A percentile compares a stretch with the other conserved stretches of the same genome.
Conservation (phyloP, 2,888 invertebrate species). For the Lysandra coridon region DNA sequence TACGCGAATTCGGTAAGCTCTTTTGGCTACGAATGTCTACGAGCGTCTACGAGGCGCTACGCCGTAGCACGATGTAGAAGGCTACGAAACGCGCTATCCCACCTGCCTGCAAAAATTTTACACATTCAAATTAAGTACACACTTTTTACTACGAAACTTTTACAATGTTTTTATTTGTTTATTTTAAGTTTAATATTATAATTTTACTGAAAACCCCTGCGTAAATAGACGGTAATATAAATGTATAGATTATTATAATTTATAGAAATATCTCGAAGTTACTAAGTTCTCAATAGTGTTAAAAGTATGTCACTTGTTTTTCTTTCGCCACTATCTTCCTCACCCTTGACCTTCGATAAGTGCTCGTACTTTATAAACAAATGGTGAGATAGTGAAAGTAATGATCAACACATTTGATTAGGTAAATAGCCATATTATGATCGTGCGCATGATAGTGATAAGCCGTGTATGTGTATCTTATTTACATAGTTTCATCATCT, state of each 20-base stretch:
- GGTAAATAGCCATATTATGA: neutral
- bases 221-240: too few relatives aligned
- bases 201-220: too few relatives aligned
- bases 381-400: constrained; percentile 31
- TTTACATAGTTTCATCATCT: neutral
- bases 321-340: neutral
- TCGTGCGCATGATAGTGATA: neutral
- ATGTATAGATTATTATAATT: neutral
- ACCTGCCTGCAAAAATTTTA: too few relatives aligned
- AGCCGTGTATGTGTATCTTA: too few relatives aligned
- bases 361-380: constrained; percentile 24
- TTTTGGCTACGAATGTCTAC: neutral
- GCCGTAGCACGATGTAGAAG: neutral
- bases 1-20: neutral
- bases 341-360: constrained; percentile 22
- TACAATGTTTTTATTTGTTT: neutral
- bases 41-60: neutral
- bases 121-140: neutral
- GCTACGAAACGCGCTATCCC: neutral
- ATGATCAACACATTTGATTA: constrained; percentile 2
- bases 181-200: too few relatives aligned
- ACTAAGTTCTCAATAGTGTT: neutral
- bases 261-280: neutral
- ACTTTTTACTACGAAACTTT: neutral
- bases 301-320: constrained; percentile 16